Evolutionary conservation across 2,888 invertebrate genomes (phyloP), one percentile per base, ranked within the genome.

Genomic region (Caenorhabditis zanzibari): DNA sequence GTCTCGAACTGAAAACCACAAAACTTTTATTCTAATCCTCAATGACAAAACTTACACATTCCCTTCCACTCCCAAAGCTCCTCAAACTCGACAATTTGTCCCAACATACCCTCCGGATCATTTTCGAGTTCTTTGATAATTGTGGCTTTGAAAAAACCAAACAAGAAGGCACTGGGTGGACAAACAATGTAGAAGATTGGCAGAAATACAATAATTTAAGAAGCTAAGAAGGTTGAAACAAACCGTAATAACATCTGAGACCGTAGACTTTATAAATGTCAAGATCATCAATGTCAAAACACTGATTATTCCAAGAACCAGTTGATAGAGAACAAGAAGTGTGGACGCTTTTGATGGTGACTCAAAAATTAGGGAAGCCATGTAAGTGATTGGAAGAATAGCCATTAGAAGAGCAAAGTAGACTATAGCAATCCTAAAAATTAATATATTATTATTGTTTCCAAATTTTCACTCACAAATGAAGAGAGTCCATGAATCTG

Each of bases 1-100:
- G 28, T 73, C 63, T 1, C 63, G 61, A 14, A 41, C 63, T 59
- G 71, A 54, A 68, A 49, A 52, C 28, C 16, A 4, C 7, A 19
- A 10, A n/a, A n/a, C n/a, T n/a, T 7, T 6, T 10, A 22, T 52
- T 52, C 5, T 52, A 1, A 38, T 19, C n/a, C 4, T 32, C 32
- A 32, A 26, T 61, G 19, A 61, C 61, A 38, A 44, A 24, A 32
- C 72, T 47, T 6, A 61, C 72, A 7, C 2, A 66, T 5, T 32
- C 75, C 75, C 19, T 75, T 56, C 75, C 64, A 75, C 19, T 75
- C 66, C 75, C 75, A 75, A 0, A 75, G 24, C 1, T 56, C 28
- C 24, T 66, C 22, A 22, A 19, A 56, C 1, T 75, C 75, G 5
- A 75, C 47, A 16, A 75, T 10, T 47, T 44, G n/a, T 5, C 24